Base-by-base conservation (phyloP, 2,797 vertebrate species). In the Falco berigora region DNA sequence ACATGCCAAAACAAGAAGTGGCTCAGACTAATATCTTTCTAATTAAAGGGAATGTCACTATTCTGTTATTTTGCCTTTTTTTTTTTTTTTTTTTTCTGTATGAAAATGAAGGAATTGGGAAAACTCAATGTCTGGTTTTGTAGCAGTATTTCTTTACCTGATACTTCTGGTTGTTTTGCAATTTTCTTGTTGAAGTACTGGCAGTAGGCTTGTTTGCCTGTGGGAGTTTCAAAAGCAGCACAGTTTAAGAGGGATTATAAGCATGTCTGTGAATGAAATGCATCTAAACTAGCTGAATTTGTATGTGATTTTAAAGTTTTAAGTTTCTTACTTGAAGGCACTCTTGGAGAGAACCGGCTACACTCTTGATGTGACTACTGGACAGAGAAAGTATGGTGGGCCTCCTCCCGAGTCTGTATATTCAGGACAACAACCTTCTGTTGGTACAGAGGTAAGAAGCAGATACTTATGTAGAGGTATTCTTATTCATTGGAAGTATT, bases 331-430 rank as follows among this genome's bases (percentile, higher is more conserved):
- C 88, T 98, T 97, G 61, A 97, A 99, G 98, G 98, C 98, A 86
- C 98, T 99, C 77, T 98, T 99, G 96, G 99, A 99, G 97, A 98
- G 99, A 98, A 99, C 99, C 12, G 96, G 98, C 94, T 99, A 99
- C 97, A 99, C 99, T 38, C 99, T 99, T 32, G 99, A 99, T 88
- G 99, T 99, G 53, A 99, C 99, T 73, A 99, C 99, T 58, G 99
- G 99, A 86, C 99, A 99, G 98, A 97, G 99, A 58, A 99, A 99
- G 91, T 99, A 99, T 42, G 99, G 99, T 30, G 99, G 99, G 34
- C 99, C 99, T 36, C 99, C 99, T 18, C 99, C 99, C 56, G 99
- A 99, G 95, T 98, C 98, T 5, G 97, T 99, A 74, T 99, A 99
- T 98, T 98, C 98, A 10, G 99, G 99, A 40, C 94, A 98, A 11